Base-by-base conservation (phyloP, 2,888 invertebrate species). In the Eristalinus aeneus region DNA sequence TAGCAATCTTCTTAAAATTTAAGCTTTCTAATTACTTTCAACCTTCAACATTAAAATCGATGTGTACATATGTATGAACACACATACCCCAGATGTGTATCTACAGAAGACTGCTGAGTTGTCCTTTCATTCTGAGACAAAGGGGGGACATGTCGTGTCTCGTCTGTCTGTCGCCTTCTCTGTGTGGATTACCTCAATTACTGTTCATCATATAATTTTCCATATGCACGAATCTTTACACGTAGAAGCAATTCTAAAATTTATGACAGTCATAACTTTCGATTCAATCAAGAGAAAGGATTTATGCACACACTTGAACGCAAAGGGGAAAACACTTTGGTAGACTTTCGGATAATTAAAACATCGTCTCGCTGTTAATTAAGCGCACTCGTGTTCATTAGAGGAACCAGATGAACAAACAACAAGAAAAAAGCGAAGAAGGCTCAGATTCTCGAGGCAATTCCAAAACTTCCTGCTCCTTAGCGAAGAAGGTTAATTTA, bases 341-440 rank as follows among this genome's bases (percentile, higher is more conserved):
- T 46, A 46, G 53, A 36, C 11, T 9, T 58, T n/a, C 6, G 31
- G 65, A 73, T 73, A 67, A 79, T 67, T 78, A 23, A 78, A 61
- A 32, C 22, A 16, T 61, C 61, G 61, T 54, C 36, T 61, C 46
- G 16, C 16, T 46, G 46, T 46, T 46, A 46, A 46, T 46, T 46
- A 46, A 46, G 46, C 16, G 6, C 46, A 16, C 46, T 46, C 1
- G 16, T 16, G 46, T 46, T 46, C 16, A 16, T 46, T 16, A 16
- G 27, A 16, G n/a, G 46, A 46, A 46, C 46, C 4, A 12, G 16
- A 16, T n/a, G 16, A 46, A 16, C 46, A 27, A 27, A 27, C 2
- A 27, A 27, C 27, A 27, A 27, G 27, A 27, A 27, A n/a, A n/a
- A n/a, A n/a, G n/a, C n/a, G 27, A 27, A 27, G 27, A 27, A 27